Percentiles rank a stretch among this genome's conserved stretches.
These are phyloP conservation scores for Poeciliopsis infans DNA, from an alignment of 2,797 vertebrate species.

Conservation along the genomic window DNA sequence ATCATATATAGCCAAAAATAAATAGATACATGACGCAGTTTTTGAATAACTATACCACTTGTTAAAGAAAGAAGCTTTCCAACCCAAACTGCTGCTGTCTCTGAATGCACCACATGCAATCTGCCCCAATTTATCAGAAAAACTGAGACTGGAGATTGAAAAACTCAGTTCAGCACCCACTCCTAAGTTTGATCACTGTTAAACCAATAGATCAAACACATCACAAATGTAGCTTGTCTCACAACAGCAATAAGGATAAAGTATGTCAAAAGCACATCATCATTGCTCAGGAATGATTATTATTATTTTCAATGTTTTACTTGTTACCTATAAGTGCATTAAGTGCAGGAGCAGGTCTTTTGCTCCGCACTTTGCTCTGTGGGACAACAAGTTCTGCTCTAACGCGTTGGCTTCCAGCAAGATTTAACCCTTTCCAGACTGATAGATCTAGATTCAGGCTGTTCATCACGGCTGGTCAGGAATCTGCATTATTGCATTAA, in stretches of 20 bases:
- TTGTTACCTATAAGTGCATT: too few species aligned
- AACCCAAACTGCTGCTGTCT: not conserved
- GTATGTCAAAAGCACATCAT: not conserved
- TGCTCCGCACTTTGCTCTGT: too few species aligned
- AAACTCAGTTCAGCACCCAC: not conserved
- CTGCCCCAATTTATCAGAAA: too few species aligned
- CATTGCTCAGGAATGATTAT: not conserved
- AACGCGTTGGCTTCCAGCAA: too few species aligned
- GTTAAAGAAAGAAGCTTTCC: not conserved
- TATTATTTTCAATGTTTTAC: too few species aligned
- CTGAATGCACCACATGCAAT: not conserved
- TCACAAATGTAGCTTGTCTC: not conserved
- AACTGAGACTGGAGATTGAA: too few species aligned
- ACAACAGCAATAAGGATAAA: not conserved
- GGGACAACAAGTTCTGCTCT: too few species aligned
- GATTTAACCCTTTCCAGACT: too few species aligned
- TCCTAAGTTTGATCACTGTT: not conserved
- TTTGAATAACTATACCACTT: not conserved
- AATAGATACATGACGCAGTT: not conserved
- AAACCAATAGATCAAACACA: not conserved
- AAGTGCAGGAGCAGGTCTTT: too few species aligned
- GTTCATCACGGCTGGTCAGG: too few species aligned
- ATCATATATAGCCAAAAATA: not conserved
- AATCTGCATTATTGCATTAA: not conserved
- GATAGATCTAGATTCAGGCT: too few species aligned